Base-by-base conservation (phyloP, 2,888 invertebrate species). In the Drosophila helvetica region DNA sequence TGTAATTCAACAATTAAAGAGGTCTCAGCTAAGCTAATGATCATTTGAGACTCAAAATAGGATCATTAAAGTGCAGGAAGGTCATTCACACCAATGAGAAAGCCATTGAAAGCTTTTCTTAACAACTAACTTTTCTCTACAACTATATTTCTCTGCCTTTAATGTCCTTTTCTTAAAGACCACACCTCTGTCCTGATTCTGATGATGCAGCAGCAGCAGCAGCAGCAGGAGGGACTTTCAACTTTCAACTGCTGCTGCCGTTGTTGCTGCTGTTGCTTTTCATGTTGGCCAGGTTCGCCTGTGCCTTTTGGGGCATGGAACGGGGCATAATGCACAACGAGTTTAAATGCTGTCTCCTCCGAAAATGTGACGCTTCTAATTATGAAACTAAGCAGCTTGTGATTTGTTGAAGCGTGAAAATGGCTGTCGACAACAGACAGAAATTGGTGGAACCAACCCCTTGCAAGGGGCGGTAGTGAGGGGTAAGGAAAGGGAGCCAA, bases 331-430 rank as follows among this genome's bases (percentile, higher is more conserved):
- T 87, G 85, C 87, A 83, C 70, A 84, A 72, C 67, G 79, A 79
- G 87, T 74, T 81, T n/a, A 38, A 38, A 38, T 38, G 38, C 72
- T 60, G 69, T 81, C 85, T 64, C 78, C 73, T 65, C 73, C 72
- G 74, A 87, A 87, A 83, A 87, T 83, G 83, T 87, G 87, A 83
- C 83, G 88, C 88, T 84, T 84, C 85, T 86, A 86, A 86, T 86
- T 86, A 86, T 84, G 80, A 88, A 88, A 86, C 82, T 87, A 89
- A 89, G 88, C 88, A 86, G 82, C 80, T 89, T 87, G 78, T 82
- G 80, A 88, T 88, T 88, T 89, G 88, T 89, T 89, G 76, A 77
- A 82, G 89, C 82, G 80, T 89, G 82, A 84, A 88, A 89, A 87
- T 80, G 89, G 89, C 82, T 87, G 83, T 83, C 83, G 83, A 87